Evolutionary conservation across 2,113 vertebrate species (phyloP).

Genomic region (Cercopithecus mona): DNA sequence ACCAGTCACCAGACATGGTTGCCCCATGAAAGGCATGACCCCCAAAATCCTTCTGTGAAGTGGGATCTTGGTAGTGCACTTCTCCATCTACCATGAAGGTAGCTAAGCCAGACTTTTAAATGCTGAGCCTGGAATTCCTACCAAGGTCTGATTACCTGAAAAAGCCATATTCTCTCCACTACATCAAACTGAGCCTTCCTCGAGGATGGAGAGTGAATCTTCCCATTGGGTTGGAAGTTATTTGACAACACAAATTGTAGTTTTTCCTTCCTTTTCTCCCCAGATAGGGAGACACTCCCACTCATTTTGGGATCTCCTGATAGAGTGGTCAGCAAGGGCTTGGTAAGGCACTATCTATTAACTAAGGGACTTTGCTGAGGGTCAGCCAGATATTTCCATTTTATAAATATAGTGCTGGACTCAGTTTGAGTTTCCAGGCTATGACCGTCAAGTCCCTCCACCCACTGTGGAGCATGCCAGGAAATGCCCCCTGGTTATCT

Average conservation of each 20-base stretch:
- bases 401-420: background rate
- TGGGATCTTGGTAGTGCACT: background rate
- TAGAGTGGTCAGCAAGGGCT: background rate
- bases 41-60: background rate
- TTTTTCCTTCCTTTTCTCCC: background rate
- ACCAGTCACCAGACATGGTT: background rate
- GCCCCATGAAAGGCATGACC: background rate
- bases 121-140: background rate
- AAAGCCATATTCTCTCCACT: background rate
- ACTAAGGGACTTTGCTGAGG: background rate
- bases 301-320: background rate
- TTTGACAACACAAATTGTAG: background rate
- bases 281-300: background rate
- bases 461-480: no score
- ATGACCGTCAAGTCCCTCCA: accelerated
- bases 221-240: background rate
- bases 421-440: background rate
- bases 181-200: background rate
- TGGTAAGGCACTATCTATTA: background rate
- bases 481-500: background rate
- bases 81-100: background rate
- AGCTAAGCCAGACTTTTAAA: background rate
- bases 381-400: background rate
- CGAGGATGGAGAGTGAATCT: background rate
- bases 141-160: background rate